Evolutionary conservation across 2,113 vertebrate genomes (phyloP), one percentile per base, ranked within the genome.

Genomic region (Hippolais icterina): DNA sequence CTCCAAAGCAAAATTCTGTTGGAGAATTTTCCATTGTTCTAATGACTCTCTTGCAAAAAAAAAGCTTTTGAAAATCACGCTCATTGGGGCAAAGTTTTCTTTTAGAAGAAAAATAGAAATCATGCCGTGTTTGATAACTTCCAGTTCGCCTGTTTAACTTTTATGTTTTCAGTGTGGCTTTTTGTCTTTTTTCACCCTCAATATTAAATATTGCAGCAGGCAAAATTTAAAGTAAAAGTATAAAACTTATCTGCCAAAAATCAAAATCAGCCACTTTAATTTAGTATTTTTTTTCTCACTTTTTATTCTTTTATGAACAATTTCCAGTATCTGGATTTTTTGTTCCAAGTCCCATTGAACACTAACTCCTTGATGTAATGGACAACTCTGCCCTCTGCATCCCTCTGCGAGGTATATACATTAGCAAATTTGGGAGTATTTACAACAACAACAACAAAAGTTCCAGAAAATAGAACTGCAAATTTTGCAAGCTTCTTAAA

Each of bases 311-410:
- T 63, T 25, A 65, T 9, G 9, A 69, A 22, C 8, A 24, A 28
- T 71, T 71, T 87, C 12, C 14, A 54, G 9, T 69, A 78, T 42
- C 31, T 39, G 21, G 1, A 18, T 64, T 64, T 74, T 85, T 74
- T 39, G 14, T 70, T 89, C 50, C 15, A 80, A 72, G 33, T 41
- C 39, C 44, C 3, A 25, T 2, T 60, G 39, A 60, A 90, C 83
- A n/a, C 12, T 52, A 72, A 61, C 44, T 90, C 14, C 12, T 23
- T 78, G 14, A 23, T 61, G 28, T 16, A 57, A 41, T 4, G 37
- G 22, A 54, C 12, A 70, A 21, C 39, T 90, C 60, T 50, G 15
- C 31, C 18, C 5, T 72, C 14, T 6, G 0, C 1, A 0, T 31
- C 24, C 10, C 74, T 59, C 20, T 66, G 22, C 0, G 2, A 42